Base-by-base conservation (phyloP, 2,113 vertebrate species). In the Aptenodytes forsteri region DNA sequence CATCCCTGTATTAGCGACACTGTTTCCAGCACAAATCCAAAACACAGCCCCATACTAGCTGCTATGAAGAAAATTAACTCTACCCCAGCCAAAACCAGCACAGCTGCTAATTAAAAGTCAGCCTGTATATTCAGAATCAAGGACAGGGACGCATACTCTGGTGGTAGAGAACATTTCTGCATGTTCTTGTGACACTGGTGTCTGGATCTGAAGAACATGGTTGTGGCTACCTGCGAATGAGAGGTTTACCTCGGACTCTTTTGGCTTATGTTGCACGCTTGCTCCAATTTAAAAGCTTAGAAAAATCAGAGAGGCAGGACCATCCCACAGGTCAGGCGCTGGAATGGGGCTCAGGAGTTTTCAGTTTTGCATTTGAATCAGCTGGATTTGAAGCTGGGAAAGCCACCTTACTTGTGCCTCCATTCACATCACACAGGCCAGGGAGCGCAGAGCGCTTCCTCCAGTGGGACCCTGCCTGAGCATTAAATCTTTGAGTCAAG, bases 61-160 rank as follows among this genome's bases (percentile, higher is more conserved):
- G 42, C 42, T 42, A 6, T 42, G 42, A 42, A 42, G 42, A 42
- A 42, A 42, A 42, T 42, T 42, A 42, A 42, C 42, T 42, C 42
- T 42, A 42, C 6, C 42, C 42, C 42, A 42, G 42, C 42, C 42
- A 42, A 42, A 42, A 42, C 42, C 42, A 42, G 42, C 42, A 42
- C 42, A 42, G 42, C 6, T 42, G 80, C 83, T 84, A 75, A 89
- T 92, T 75, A 87, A 61, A 97, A 90, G 23, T 78, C 47, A 92
- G 54, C 27, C 16, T 62, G 25, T 50, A 18, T 3, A 1, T 76
- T 93, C 70, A 71, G 55, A 29, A 83, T 90, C 42, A 78, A 87
- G 69, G 50, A 84, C 42, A 59, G 18, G 0, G 7, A 55, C 5
- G 23, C 0, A 1, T 71, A 42, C 19, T 82, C 21, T 25, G 13